Evolutionary conservation across 2,888 invertebrate species (phyloP).

Genomic region (Teleiodes luculella): DNA sequence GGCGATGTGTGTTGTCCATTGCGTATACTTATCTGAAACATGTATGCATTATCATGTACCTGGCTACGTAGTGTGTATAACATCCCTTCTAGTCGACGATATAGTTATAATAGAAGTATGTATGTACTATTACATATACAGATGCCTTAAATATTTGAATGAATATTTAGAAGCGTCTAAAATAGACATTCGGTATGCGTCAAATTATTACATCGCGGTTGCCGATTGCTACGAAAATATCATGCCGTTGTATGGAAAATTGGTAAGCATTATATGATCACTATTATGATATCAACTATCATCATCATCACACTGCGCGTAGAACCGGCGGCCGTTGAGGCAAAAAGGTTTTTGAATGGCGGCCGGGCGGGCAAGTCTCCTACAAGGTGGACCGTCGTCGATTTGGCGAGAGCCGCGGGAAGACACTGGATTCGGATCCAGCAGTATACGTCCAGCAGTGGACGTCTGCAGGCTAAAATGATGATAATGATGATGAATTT

Average conservation of each 20-base stretch:
- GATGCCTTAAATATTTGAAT: background rate
- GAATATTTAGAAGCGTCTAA: background rate
- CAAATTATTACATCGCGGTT: background rate
- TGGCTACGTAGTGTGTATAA: background rate
- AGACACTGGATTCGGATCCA: too few relatives aligned
- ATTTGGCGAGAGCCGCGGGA: too few relatives aligned
- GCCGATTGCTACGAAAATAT: conserved; percentile 1
- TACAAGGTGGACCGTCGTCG: too few relatives aligned
- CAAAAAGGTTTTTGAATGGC: too few relatives aligned
- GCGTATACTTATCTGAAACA: background rate
- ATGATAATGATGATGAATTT: too few relatives aligned
- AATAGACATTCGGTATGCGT: background rate
- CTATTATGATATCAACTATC: too few relatives aligned
- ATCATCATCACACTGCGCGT: too few relatives aligned
- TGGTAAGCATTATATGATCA: conserved; percentile 2
- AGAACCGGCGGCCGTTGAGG: too few relatives aligned
- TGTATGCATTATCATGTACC: background rate
- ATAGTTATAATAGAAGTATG: background rate
- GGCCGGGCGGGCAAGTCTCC: too few relatives aligned
- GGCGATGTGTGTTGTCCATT: background rate
- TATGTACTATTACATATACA: conserved; percentile 1
- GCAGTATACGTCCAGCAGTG: too few relatives aligned
- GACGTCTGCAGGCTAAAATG: too few relatives aligned
- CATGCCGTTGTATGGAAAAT: background rate
- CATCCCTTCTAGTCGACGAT: background rate